Percentiles rank a stretch among this genome's conserved stretches.
Evolutionary conservation across 1,140 invertebrate genomes (phyloP).

Genomic region (Diploscapter pachys): DNA sequence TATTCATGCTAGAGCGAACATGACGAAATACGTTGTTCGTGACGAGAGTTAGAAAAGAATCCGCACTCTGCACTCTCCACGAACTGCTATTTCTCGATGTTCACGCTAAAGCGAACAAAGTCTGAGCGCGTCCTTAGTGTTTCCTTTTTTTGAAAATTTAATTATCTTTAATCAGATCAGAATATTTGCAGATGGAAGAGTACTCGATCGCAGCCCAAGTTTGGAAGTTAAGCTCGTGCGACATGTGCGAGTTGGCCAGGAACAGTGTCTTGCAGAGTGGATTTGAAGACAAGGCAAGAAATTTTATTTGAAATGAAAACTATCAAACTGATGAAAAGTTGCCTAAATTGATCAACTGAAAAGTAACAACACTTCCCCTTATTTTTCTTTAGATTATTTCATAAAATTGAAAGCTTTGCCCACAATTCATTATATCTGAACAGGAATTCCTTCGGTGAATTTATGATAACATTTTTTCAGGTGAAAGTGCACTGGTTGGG

Average conservation of each 20-base stretch:
- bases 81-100: too few species aligned
- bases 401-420: background rate
- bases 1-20: too few species aligned
- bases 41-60: too few species aligned
- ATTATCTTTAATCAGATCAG: too few species aligned
- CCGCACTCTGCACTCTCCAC: too few species aligned
- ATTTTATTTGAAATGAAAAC: slow-evolving; percentile 69
- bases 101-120: too few species aligned
- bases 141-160: too few species aligned
- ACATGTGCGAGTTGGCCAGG: slow-evolving; percentile 96
- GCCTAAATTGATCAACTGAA: background rate
- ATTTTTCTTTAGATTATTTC: background rate
- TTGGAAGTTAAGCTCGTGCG: slow-evolving; percentile 94
- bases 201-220: slow-evolving; percentile 95
- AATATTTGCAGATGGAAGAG: slow-evolving; percentile 77
- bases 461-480: slow-evolving; percentile 61
- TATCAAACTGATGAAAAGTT: slow-evolving; percentile 64
- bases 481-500: slow-evolving; percentile 97
- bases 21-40: too few species aligned
- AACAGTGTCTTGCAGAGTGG: slow-evolving; percentile 97
- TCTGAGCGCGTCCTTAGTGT: too few species aligned
- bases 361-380: background rate
- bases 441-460: too few species aligned
- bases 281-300: slow-evolving; percentile 81
- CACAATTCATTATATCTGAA: background rate